Evolutionary conservation across 2,888 invertebrate species (phyloP), one percentile per base, ranked within the genome.

Genomic region (Rotaria magnacalcarata): DNA sequence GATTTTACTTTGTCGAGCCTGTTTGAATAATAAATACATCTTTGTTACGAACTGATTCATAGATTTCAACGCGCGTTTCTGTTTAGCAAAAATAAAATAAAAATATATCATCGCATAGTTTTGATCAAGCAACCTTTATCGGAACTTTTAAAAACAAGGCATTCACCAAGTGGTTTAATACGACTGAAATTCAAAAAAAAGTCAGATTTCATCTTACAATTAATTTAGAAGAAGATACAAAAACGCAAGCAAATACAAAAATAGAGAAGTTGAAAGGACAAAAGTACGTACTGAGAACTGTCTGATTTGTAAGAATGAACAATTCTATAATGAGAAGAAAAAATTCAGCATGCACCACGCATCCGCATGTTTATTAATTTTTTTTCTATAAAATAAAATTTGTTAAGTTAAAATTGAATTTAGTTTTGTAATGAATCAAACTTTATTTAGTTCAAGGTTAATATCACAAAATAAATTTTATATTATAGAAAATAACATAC

Each of bases 21-120:
- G 98, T 97, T 92, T 99, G 98, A 89, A 99, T 94, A 88, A 99
- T 97, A 91, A 96, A 99, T 88, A 98, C 96, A 92, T 99, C 97
- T 92, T 97, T 97, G 87, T 97, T 97, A 88, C 99, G 93, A 58
- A 99, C 96, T 8, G 97, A 98, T 90, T 99, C 97, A n/a, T 95
- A 95, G 88, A 99, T 97, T 92, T 98, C 97, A 34, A 99, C 97
- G 93, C 96, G 95, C 0, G 97, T 97, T 92, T 99, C 99, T 92
- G 88, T 80, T 90, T 88, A 43, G 2, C 16, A 43, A 7, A 21
- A 34, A 56, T 41, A 47, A 34, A 27, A 6, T 27, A n/a, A n/a
- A 52, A n/a, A 41, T 50, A 74, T 2, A 4, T 2, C 6, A 54
- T 34, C 34, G 24, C 6, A 19, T 41, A 34, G 34, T 16, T 16